phyloP scores from a whole-genome alignment of 2,888 invertebrate genomes.

The Magallana nippona region DNA sequence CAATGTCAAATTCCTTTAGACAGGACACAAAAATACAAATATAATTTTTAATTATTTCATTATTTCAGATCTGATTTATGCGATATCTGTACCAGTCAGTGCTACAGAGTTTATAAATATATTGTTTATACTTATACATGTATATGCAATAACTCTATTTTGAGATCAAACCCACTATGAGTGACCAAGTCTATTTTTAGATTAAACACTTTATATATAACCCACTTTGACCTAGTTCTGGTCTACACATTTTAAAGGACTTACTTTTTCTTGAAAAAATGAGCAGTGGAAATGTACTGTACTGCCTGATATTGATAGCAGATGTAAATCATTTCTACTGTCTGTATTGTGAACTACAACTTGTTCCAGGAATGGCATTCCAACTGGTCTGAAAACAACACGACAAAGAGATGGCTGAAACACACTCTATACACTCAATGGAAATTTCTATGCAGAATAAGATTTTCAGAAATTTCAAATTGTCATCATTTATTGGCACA shows the following conservation, averaged over 20 bases:
- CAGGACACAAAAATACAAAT: neutral
- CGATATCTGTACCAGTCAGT: too few relatives aligned
- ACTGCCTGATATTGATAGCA: constrained; percentile 95
- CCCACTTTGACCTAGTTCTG: too few relatives aligned
- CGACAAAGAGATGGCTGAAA: neutral
- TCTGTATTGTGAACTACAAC: constrained; percentile 94
- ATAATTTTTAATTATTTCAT: too few relatives aligned
- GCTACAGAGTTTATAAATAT: too few relatives aligned
- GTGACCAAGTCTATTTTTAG: too few relatives aligned
- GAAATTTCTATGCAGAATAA: neutral
- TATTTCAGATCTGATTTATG: neutral
- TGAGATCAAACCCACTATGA: too few relatives aligned
- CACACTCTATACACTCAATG: neutral
- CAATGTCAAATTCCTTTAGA: neutral
- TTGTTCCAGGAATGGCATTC: constrained; percentile 90
- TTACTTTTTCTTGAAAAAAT: constrained; percentile 96
- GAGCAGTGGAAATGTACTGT: constrained; percentile 98
- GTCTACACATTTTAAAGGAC: constrained; percentile 52
- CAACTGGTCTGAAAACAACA: constrained; percentile 87
- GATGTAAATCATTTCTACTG: constrained; percentile 91
- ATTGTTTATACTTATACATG: too few relatives aligned
- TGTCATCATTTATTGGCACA: too few relatives aligned
- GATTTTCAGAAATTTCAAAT: too few relatives aligned
- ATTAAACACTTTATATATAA: too few relatives aligned
- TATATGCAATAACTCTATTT: too few relatives aligned